Percentiles rank a stretch among this genome's conserved stretches.
These are phyloP conservation scores for Thripadectes ignobilis DNA, from an alignment of 2,797 vertebrate genomes.

Conservation along the genomic window DNA sequence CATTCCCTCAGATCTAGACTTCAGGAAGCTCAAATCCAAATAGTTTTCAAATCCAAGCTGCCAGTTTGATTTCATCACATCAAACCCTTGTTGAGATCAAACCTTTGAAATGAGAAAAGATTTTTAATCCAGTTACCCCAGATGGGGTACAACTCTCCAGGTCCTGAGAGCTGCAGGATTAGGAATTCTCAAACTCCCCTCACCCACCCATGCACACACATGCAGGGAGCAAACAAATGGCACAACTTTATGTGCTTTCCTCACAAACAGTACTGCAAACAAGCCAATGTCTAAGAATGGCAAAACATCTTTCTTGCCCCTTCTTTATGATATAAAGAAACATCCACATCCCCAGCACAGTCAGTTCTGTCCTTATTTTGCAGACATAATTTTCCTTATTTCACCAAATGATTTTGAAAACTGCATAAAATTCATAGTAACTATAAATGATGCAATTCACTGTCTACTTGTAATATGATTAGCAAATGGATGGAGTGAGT, in stretches of 20 bases:
- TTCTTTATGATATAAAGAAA: background rate
- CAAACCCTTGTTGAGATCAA: constrained; percentile 93
- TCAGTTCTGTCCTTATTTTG: background rate
- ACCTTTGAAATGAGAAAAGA: constrained; percentile 94
- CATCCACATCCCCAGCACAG: background rate
- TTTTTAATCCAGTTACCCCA: constrained; percentile 92
- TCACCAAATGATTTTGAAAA: background rate
- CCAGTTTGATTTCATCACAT: constrained; percentile 98
- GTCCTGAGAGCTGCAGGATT: constrained; percentile 83
- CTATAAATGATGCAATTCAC: background rate
- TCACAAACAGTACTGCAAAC: constrained; percentile 39
- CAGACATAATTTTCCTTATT: background rate
- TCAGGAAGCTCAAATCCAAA: constrained; percentile 81
- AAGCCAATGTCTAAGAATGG: background rate
- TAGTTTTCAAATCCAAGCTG: constrained; percentile 87
- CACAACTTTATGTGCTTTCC: constrained; percentile 46
- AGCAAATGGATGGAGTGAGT: background rate
- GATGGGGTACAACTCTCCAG: constrained; percentile 80
- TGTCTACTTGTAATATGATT: background rate
- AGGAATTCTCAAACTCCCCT: constrained; percentile 78
- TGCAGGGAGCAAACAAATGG: background rate
- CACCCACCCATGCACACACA: constrained; percentile 6
- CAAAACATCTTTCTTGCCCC: background rate
- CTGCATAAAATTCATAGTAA: background rate
- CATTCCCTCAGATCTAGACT: constrained; percentile 63